A percentile compares a stretch with the other conserved stretches of the same genome.
Evolutionary conservation across 2,113 vertebrate species (phyloP).

Genomic region (Scortum barcoo): DNA sequence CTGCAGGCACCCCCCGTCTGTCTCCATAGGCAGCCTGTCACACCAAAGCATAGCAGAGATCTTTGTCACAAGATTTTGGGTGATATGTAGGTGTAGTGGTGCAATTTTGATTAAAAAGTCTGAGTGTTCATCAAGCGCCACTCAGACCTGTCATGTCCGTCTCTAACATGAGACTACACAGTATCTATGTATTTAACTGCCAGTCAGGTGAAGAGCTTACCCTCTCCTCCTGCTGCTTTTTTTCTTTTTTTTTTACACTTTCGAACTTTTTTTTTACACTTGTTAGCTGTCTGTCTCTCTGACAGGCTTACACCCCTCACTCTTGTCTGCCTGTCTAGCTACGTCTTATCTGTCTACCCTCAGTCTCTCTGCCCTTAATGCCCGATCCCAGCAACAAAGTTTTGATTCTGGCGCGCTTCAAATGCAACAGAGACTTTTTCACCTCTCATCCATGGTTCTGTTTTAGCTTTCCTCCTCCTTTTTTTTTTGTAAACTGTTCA

Average conservation of each 20-base stretch:
- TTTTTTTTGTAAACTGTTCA: slow-evolving; percentile 20
- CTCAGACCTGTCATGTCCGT: slow-evolving; percentile 27
- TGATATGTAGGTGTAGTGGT: not conserved
- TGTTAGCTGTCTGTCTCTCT: slow-evolving; percentile 24
- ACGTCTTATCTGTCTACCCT: slow-evolving; percentile 9
- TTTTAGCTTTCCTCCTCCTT: not conserved
- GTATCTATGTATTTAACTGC: not conserved
- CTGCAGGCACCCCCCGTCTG: slow-evolving; percentile 56
- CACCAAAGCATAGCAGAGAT: slow-evolving; percentile 19
- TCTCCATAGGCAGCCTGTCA: not conserved
- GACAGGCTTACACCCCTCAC: slow-evolving; percentile 11
- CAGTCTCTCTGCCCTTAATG: slow-evolving; percentile 9
- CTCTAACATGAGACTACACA: not conserved
- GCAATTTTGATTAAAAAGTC: slow-evolving; percentile 36
- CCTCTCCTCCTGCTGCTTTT: not conserved
- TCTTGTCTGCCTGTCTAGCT: slow-evolving; percentile 18
- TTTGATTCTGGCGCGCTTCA: slow-evolving; percentile 7
- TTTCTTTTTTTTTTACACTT: not conserved
- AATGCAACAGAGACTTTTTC: not conserved
- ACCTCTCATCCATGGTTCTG: not conserved
- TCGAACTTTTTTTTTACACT: not conserved
- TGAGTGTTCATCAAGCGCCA: slow-evolving; percentile 8
- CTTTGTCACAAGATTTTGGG: slow-evolving; percentile 16
- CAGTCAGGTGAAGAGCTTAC: slow-evolving; percentile 8
- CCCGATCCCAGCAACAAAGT: not conserved